Base-by-base conservation (phyloP, 1,140 invertebrate genomes). In the Semibalanus balanoides region DNA sequence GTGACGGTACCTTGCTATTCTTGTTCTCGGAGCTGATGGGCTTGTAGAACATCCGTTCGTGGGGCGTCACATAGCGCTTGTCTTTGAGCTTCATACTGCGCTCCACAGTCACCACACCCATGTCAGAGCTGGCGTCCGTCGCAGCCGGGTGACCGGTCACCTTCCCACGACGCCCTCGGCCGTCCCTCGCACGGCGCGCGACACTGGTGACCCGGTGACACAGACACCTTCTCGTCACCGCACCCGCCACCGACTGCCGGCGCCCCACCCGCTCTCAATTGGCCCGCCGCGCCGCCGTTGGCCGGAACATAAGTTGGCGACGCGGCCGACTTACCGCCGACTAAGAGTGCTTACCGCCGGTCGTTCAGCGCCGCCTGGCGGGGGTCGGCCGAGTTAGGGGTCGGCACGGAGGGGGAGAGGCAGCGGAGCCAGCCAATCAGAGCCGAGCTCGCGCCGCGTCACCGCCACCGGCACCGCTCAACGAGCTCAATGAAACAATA, bases 401-500 rank as follows among this genome's bases (percentile, higher is more conserved):
- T 40, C 35, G 5, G 35, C 5, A 17, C 35, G 5, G 35, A 40
- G 35, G 51, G 51, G 11, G 51, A 11, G 22, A 1, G 51, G 14
- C 51, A 25, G 51, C 51, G 3, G 7, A 11, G 51, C 11, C 51
- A 25, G 11, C 51, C 51, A 64, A 64, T 64, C 51, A 64, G 51
- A 14, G 51, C 22, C 9, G 14, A 11, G 51, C 22, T 25, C 51
- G 51, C 17, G 51, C 51, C 51, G 22, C 51, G 51, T 11, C 51
- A 25, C 51, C 51, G 22, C 51, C 9, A 1, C 51, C 51, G 51
- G 51, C 22, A 19, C 51, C 3, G 35, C 51, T 19, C 51, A 64
- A 64, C 51, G 51, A 64, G 51, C 51, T 64, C 51, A 64, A 64
- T 64, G 51, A 64, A 64, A 64, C 51, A 64, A 64, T 64, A 64